Conservation (phyloP, 2,113 vertebrate species). For the Bubo bubo region DNA sequence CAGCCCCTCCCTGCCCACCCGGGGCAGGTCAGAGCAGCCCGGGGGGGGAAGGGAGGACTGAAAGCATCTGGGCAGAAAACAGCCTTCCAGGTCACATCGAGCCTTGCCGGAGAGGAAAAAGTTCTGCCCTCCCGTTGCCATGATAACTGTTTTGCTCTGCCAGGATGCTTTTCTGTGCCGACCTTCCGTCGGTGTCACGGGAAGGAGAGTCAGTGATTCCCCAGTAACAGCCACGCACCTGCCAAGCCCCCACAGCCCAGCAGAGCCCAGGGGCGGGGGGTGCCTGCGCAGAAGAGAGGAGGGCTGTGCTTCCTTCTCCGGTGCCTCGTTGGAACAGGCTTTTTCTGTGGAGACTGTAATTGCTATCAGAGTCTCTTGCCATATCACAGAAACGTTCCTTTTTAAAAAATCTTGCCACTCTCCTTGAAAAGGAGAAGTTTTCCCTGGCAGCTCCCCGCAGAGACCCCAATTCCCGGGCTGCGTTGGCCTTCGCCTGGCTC, state of each 20-base stretch:
- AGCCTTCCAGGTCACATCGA: background rate
- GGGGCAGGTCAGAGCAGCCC: background rate
- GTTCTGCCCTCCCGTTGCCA: background rate
- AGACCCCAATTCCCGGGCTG: background rate
- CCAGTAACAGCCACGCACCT: background rate
- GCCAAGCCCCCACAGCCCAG: background rate
- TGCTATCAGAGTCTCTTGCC: background rate
- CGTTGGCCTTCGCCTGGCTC: background rate
- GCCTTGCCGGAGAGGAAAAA: background rate
- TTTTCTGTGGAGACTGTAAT: background rate
- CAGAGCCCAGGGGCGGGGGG: background rate
- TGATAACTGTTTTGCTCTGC: background rate
- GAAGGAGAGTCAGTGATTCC: background rate
- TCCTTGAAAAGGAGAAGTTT: background rate
- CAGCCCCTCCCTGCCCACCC: background rate
- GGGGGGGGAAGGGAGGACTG: background rate
- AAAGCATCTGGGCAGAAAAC: background rate
- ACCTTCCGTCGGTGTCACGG: background rate
- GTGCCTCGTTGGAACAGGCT: background rate
- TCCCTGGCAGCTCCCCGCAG: background rate
- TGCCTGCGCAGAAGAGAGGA: background rate
- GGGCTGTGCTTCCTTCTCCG: background rate
- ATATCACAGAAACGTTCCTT: fast-evolving
- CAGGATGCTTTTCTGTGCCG: background rate
- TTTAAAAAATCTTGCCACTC: background rate